These are phyloP conservation scores for Spinus olivaceus DNA, from an alignment of 2,797 vertebrate species.

Conservation along the genomic window DNA sequence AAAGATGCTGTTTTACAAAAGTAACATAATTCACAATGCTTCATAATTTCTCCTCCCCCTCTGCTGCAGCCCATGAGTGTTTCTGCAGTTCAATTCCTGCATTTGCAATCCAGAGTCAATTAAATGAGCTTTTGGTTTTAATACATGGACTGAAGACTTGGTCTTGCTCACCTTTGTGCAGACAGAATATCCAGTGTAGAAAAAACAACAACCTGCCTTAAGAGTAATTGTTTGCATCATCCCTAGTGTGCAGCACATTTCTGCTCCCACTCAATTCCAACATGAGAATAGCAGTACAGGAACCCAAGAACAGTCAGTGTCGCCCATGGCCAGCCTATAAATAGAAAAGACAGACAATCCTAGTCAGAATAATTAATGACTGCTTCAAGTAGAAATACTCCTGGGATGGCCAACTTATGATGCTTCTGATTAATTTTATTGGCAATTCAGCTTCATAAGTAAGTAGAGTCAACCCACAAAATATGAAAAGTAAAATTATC, in stretches of 20 bases:
- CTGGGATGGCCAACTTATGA: neutral
- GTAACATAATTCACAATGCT: neutral
- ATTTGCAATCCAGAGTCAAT: neutral
- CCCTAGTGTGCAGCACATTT: neutral
- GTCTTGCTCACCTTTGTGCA: neutral
- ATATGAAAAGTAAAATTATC: neutral
- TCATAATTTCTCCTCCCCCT: neutral
- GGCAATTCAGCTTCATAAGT: neutral
- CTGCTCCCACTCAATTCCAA: conserved; percentile 79
- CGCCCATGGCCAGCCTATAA: conserved; percentile 79
- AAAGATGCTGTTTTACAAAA: neutral
- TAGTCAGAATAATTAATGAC: conserved; percentile 31
- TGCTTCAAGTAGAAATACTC: neutral
- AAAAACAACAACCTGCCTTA: neutral
- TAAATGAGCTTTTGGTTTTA: neutral
- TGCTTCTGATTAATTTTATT: neutral
- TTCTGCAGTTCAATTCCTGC: neutral
- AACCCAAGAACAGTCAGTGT: conserved; percentile 75
- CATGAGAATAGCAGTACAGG: conserved; percentile 77
- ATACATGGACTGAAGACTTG: neutral
- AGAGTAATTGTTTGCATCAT: neutral
- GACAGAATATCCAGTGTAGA: neutral
- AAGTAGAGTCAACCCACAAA: neutral
- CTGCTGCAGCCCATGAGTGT: fast-evolving
- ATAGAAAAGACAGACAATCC: conserved; percentile 22